Base-by-base conservation (phyloP, 2,113 vertebrate genomes). In the Malurus melanocephalus region DNA sequence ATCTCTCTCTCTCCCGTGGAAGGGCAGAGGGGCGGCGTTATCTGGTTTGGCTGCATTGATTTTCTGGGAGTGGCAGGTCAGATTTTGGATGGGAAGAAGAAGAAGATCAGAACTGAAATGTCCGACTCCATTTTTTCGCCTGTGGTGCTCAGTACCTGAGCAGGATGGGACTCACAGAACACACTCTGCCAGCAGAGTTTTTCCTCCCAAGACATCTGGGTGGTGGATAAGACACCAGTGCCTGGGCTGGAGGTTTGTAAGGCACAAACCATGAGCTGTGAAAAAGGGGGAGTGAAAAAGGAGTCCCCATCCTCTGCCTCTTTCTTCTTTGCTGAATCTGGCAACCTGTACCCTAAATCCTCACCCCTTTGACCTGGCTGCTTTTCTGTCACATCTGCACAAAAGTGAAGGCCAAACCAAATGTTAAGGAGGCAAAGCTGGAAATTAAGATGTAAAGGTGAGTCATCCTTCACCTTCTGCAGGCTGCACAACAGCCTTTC, bases 241-340 rank as follows among this genome's bases (percentile, higher is more conserved):
- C 35, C 38, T 46, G 49, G 45, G 40, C 20, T 51, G 13, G 46
- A 60, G 73, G 8, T 83, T 16, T 48, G 3, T 45, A 65, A 61
- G 16, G 23, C 0, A 14, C 3, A 2, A 76, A 38, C 10, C 32
- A 17, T 18, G 45, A 68, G 64, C 42, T 45, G 42, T 52, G 64
- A 35, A 23, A 15, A 55, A 85, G 35, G 26, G 13, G 14, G 18
- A 30, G 5, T 3, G 2, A n/a, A n/a, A n/a, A n/a, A n/a, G n/a
- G 40, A 6, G 7, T 53, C 32, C 7, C 0, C 21, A 20, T 0
- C 1, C 3, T 52, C 43, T n/a, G 12, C 16, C 17, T 76, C 26
- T 18, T 28, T 1, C 23, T 30, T 48, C 45, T 81, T 64, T 56
- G 42, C 49, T 42, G 11, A 55, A 38, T n/a, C 72, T 61, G 48